Conservation (phyloP, 2,113 vertebrate species). For the Murina feae region DNA sequence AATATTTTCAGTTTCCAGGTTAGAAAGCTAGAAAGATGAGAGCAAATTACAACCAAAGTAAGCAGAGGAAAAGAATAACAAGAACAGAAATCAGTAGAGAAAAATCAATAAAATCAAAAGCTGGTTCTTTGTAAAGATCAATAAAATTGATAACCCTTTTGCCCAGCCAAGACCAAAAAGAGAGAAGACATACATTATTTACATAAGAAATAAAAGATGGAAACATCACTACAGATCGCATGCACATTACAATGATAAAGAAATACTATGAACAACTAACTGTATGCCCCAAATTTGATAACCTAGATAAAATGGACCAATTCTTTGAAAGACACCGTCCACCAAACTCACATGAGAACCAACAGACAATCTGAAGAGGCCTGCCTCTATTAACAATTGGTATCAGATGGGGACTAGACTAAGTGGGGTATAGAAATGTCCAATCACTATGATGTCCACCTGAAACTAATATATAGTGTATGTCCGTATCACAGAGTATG, state of each 20-base stretch:
- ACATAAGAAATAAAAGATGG: neutral
- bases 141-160: neutral
- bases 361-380: fast-evolving
- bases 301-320: neutral
- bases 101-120: neutral
- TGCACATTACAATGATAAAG: neutral
- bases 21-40: neutral
- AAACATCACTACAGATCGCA: neutral
- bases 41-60: neutral
- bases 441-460: neutral
- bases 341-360: neutral
- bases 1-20: neutral
- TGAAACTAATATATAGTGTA: neutral
- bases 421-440: neutral
- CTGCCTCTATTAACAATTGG: neutral
- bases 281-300: neutral
- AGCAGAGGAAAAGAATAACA: neutral
- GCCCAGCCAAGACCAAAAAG: neutral
- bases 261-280: neutral
- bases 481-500: no score
- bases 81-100: neutral
- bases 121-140: neutral
- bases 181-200: neutral
- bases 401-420: neutral
- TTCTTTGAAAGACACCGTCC: neutral